phyloP scores from a whole-genome alignment of 2,797 vertebrate genomes.

The Oreonectes daqikongensis region DNA sequence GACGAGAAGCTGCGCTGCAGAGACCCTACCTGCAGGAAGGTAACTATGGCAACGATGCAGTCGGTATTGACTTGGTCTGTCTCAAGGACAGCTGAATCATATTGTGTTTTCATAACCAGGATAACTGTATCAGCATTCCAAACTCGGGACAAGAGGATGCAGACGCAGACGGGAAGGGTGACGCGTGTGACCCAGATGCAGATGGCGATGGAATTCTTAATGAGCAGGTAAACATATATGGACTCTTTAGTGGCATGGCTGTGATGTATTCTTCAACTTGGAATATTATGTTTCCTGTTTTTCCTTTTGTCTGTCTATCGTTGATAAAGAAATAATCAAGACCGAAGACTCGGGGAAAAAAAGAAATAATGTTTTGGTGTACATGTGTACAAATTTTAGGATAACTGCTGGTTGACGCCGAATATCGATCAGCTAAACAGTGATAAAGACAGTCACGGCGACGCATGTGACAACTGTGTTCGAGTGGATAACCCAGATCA shows the following conservation, averaged over 20 bases:
- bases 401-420: constrained; percentile 90
- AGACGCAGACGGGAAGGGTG: constrained; percentile 86
- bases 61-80: neutral
- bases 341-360: neutral
- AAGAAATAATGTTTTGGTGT: constrained; percentile 1
- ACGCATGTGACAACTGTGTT: constrained; percentile 96
- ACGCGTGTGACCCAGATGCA: constrained; percentile 92
- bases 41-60: constrained; percentile 61
- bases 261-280: no score
- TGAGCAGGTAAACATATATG: constrained; percentile 81
- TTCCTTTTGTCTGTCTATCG: neutral
- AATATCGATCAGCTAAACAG: constrained; percentile 93
- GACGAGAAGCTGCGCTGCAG: constrained; percentile 92
- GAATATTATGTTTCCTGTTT: no score
- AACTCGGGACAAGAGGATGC: constrained; percentile 98
- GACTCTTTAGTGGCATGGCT: neutral
- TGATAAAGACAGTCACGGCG: constrained; percentile 92
- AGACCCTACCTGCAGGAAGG: constrained; percentile 88
- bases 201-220: constrained; percentile 95
- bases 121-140: constrained; percentile 92
- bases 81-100: constrained; percentile 17
- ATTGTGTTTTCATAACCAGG: constrained; percentile 71
- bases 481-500: constrained; percentile 91
- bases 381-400: constrained; percentile 71
- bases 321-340: neutral